Evolutionary conservation across 2,113 vertebrate genomes (phyloP), one percentile per base, ranked within the genome.

Genomic region (Sakesphorus luctuosus): DNA sequence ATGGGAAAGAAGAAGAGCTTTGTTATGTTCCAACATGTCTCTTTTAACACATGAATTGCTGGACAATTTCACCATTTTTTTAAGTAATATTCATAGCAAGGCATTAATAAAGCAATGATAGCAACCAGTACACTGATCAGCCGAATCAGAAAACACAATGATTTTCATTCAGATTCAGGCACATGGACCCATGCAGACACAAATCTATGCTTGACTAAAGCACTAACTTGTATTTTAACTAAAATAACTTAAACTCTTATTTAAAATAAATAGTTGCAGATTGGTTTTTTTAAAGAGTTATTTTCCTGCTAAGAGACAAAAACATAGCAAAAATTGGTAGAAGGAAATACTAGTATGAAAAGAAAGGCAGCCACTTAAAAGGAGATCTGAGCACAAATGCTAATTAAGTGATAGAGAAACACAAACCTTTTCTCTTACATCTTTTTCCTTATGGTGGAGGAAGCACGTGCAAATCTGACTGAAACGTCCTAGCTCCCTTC

Each of bases 341-440:
- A 75, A 66, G 40, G 9, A 89, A 89, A 69, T 26, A 61, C 12
- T 26, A 52, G 11, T 31, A 72, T 4, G 13, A 63, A 94, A 75
- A 63, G 38, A 75, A 86, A 74, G 36, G 44, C 53, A 89, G 28
- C 46, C 23, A 78, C 69, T 63, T 91, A 76, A 89, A 93, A 59
- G 74, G 43, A 83, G 15, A 44, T 49, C 20, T 68, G 53, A 58
- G 29, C 10, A 52, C 5, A 19, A 61, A 91, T 3, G 3, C 10
- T 49, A 38, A 0, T 69, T 38, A 87, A 94, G 29, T 46, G 31
- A 69, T 0, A 44, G 10, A 73, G 55, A 61, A 93, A 85, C 38
- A 95, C 96, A 86, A 82, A 99, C 99, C 98, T 99, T 98, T 95
- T 98, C 98, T 94, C 97, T 98, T 76, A 99, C 94, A 9, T 94